These are phyloP conservation scores for Anoplopoma fimbria DNA, from an alignment of 2,113 vertebrate genomes.

Conservation along the genomic window DNA sequence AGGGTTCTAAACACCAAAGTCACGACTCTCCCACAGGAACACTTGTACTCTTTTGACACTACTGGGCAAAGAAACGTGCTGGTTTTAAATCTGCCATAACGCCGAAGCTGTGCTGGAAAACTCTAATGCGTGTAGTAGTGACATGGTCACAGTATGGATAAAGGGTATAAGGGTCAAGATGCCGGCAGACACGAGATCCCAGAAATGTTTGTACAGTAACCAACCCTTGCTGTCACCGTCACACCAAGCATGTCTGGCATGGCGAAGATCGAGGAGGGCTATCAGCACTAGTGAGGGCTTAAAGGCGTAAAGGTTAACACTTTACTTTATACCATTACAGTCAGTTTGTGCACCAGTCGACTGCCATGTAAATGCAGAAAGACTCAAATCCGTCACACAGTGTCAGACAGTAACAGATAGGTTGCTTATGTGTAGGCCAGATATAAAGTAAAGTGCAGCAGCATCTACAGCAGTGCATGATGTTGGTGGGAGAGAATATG, in stretches of 20 bases:
- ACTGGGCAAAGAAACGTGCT: slow-evolving; percentile 32
- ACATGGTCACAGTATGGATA: slow-evolving; percentile 36
- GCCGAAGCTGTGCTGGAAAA: slow-evolving; percentile 25
- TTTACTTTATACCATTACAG: slow-evolving; percentile 66
- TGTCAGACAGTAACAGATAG: slow-evolving; percentile 12
- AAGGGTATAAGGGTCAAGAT: slow-evolving; percentile 39
- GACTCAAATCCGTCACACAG: slow-evolving; percentile 6
- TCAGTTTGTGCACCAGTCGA: not conserved
- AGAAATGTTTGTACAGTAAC: slow-evolving; percentile 65
- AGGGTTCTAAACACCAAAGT: slow-evolving; percentile 33
- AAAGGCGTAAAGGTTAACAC: slow-evolving; percentile 53
- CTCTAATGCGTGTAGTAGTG: slow-evolving; percentile 14
- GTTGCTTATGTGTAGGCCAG: slow-evolving; percentile 3
- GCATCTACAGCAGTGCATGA: slow-evolving; percentile 51
- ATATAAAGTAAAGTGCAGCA: slow-evolving; percentile 72
- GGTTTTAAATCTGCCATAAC: slow-evolving; percentile 19
- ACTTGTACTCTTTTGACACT: slow-evolving; percentile 7
- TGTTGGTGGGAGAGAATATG: slow-evolving; percentile 55
- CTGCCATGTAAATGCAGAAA: slow-evolving; percentile 5
- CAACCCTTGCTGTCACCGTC: slow-evolving; percentile 48
- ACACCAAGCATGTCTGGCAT: slow-evolving; percentile 61
- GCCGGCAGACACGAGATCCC: slow-evolving; percentile 50
- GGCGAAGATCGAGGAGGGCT: slow-evolving; percentile 25
- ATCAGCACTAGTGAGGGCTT: slow-evolving; percentile 26
- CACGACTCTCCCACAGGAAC: slow-evolving; percentile 8